Base-by-base conservation (phyloP, 1,140 invertebrate species). In the Oedothorax gibbosus region DNA sequence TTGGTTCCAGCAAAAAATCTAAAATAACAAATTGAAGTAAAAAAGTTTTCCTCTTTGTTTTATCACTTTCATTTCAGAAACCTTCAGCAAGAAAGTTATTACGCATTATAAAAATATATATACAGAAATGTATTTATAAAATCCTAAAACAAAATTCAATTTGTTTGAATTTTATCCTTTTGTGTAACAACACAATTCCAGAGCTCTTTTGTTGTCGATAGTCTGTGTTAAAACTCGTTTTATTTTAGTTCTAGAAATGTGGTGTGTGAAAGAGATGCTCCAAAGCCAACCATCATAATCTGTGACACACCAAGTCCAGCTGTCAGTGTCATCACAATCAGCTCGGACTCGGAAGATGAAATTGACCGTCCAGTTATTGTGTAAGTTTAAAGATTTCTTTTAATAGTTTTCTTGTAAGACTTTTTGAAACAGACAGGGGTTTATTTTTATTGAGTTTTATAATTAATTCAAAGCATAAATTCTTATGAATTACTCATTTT, bases 261-360 rank as follows among this genome's bases (percentile, higher is more conserved):
- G 54, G 54, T 71, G 9, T 65, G 21, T 54, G 83, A 78, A 10
- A 85, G 62, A 57, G 81, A 86, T 51, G 79, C 88, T 79, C 88
- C 87, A 65, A 92, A 93, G 81, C 93, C 93, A 87, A 96, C 95
- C 1, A 97, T 97, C 87, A 96, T 96, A 20, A 97, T 97, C 81
- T 93, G 95, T 73, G 96, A 97, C 89, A 98, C 97, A 15, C 96
- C 96, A 5, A 94, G 95, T 60, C 90, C 91, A n/a, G 90, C 91
- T 49, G 95, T 96, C 15, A 98, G 96, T 72, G 96, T 98, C 83
- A 98, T 98, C 87, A 98, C 97, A 18, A 98, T 99, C 88, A 98
- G 96, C 56, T 97, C 98, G 89, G 97, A 96, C 88, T 97, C 98
- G 88, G 97, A 98, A 89, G 97, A 98, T 71, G 91, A 91, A 77